phyloP scores from a whole-genome alignment of 1,140 invertebrate species.

The Drosophila parabipectinata region DNA sequence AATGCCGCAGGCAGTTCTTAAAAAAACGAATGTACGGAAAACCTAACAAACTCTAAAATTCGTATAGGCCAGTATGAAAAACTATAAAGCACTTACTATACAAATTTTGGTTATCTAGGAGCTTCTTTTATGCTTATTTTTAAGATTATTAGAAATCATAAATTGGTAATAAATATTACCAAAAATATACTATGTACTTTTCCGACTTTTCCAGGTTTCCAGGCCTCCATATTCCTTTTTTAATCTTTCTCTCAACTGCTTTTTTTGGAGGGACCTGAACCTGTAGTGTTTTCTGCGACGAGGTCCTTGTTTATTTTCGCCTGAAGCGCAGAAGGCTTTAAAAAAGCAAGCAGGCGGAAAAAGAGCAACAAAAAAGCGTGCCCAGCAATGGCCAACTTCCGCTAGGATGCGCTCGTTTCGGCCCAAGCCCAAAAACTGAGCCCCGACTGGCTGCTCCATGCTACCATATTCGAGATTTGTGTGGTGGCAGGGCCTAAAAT shows the following conservation, averaged over 20 bases:
- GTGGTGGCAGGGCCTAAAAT: slow-evolving; percentile 32
- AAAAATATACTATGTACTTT: no score
- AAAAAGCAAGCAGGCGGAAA: slow-evolving; percentile 60
- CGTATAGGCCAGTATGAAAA: slow-evolving; percentile 49
- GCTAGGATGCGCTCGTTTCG: slow-evolving; percentile 47
- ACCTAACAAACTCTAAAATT: slow-evolving; percentile 64
- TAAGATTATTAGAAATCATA: neutral
- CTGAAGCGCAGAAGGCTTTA: slow-evolving; percentile 58
- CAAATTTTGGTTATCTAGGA: no score
- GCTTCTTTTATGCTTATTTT: no score
- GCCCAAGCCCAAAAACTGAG: slow-evolving; percentile 11
- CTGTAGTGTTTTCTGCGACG: slow-evolving; percentile 47
- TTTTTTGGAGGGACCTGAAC: slow-evolving; percentile 8
- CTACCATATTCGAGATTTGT: slow-evolving; percentile 50
- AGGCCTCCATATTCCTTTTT: slow-evolving; percentile 2
- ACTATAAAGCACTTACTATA: neutral
- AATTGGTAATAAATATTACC: slow-evolving; percentile 49
- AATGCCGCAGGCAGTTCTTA: slow-evolving; percentile 56
- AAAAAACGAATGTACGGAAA: slow-evolving; percentile 23
- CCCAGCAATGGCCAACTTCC: slow-evolving; percentile 66
- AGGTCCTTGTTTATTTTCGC: slow-evolving; percentile 58
- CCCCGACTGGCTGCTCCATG: neutral
- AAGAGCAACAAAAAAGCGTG: slow-evolving; percentile 61
- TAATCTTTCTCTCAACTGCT: slow-evolving; percentile 11
- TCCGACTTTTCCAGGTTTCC: neutral